Base-by-base conservation (phyloP, 2,113 vertebrate species). In the Tragelaphus imberbis region DNA sequence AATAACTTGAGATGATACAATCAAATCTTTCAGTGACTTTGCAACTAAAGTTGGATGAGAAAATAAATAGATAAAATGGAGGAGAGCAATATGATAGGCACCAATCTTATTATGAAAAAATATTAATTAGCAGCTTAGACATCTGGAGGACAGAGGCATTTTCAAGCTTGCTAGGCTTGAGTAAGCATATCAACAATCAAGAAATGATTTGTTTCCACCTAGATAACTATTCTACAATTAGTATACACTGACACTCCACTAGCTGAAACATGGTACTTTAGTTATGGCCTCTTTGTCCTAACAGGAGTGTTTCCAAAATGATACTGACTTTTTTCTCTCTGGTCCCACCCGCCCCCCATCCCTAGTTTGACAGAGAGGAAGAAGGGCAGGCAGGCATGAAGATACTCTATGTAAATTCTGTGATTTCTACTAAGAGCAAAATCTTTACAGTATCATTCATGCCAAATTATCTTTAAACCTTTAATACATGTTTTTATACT, bases 351-450 rank as follows among this genome's bases (percentile, higher is more conserved):
- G 11, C 51, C 51, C 33, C 30, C 7, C 0, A 82, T 12, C 33
- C 51, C 51, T 53, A 36, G 84, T 94, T 89, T 27, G 17, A 23
- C 36, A 82, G n/a, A 87, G 40, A 6, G 19, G 63, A 63, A 88
- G 56, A 59, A 93, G 28, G 47, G 30, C 25, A 88, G 53, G 19
- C 8, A 95, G 55, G 13, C 36, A 96, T 65, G 51, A 88, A 97
- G 61, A 85, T 44, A 77, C 53, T 65, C 55, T 86, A 19, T 53
- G 30, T 82, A 95, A 95, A 89, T 92, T 88, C 53, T 90, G 65
- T 28, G 90, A 63, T 87, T 89, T 92, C 75, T 85, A 90, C 65
- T 25, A 55, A 94, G 8, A 92, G 91, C 94, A 44, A 91, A 93
- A 96, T 53, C 15, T 91, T 81, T 56, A 90, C 23, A 94, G 10